Evolutionary conservation across 2,888 invertebrate genomes (phyloP).

Genomic region (Sialis lutaria): DNA sequence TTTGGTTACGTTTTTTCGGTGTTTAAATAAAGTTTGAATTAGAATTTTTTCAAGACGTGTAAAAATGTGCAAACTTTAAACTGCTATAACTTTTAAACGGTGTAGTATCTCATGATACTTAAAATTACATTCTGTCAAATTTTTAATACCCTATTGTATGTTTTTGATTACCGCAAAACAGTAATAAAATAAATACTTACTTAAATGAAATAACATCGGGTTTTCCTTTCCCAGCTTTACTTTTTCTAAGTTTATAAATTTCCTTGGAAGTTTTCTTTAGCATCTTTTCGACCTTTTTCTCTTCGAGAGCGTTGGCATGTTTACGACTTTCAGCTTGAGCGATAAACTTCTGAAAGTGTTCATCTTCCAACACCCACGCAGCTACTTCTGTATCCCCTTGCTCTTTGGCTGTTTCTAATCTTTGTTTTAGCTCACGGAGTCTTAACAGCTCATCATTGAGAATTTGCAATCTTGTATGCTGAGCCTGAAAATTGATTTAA

Average conservation of each 20-base stretch:
- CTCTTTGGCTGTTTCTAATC: constrained; percentile 68
- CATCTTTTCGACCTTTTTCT: constrained; percentile 59
- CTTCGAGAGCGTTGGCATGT: constrained; percentile 37
- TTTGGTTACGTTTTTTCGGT: no score
- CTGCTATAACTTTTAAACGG: no score
- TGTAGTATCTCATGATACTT: no score
- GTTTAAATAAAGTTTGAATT: no score
- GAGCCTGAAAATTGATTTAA: constrained; percentile 37
- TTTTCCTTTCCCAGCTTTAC: constrained; percentile 71
- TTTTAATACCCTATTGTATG: no score
- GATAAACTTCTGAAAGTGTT: constrained; percentile 61
- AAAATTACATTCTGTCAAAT: no score
- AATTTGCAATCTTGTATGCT: constrained; percentile 68
- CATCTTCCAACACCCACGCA: constrained; percentile 74
- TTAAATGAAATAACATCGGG: constrained; percentile 86
- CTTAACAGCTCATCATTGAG: constrained; percentile 70
- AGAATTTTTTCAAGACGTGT: no score
- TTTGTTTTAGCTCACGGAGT: constrained; percentile 62
- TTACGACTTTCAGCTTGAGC: constrained; percentile 34
- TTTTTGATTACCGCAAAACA: no score
- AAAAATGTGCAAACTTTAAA: no score
- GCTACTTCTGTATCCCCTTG: constrained; percentile 70
- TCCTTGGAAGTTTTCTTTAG: constrained; percentile 78
- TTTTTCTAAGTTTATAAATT: constrained; percentile 76
- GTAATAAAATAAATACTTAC: constrained; percentile 36